Evolutionary conservation across 2,797 vertebrate species (phyloP).

Genomic region (Paratrypauchen microcephalus): DNA sequence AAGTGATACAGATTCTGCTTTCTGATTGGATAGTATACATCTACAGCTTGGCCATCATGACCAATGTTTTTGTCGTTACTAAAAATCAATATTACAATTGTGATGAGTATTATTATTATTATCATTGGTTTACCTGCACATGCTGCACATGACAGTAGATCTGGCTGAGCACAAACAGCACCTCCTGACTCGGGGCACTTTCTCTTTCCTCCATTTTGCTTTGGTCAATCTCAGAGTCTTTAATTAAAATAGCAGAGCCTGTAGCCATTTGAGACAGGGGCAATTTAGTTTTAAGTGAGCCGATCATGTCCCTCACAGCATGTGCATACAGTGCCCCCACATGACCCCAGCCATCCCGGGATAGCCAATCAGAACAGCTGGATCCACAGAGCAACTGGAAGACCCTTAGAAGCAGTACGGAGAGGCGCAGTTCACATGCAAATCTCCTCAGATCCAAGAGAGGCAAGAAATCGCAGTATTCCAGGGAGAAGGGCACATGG

Average conservation of each 20-base stretch:
- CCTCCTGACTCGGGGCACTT: constrained; percentile 71
- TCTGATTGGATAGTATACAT: too few relatives aligned
- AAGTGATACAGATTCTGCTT: too few relatives aligned
- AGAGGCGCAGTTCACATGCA: constrained; percentile 84
- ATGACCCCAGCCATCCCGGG: constrained; percentile 80
- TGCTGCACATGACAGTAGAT: constrained; percentile 93
- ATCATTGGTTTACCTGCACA: constrained; percentile 71
- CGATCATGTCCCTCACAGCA: constrained; percentile 79
- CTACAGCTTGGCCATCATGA: too few relatives aligned
- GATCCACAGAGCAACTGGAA: constrained; percentile 89
- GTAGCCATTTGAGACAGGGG: constrained; percentile 22
- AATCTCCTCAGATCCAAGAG: constrained; percentile 88
- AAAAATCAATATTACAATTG: too few relatives aligned
- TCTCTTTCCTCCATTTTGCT: neutral
- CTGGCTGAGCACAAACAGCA: constrained; percentile 89
- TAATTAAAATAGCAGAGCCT: neutral
- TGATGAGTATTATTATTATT: too few relatives aligned
- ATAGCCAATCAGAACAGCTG: constrained; percentile 79
- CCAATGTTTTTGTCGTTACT: too few relatives aligned
- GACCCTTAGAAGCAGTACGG: constrained; percentile 84
- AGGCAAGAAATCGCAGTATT: constrained; percentile 92
- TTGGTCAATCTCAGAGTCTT: constrained; percentile 9
- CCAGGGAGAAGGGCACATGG: constrained; percentile 90
- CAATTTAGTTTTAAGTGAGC: constrained; percentile 66
- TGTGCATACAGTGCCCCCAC: constrained; percentile 82